phyloP scores from a whole-genome alignment of 1,140 invertebrate genomes.

The Ruditapes philippinarum region DNA sequence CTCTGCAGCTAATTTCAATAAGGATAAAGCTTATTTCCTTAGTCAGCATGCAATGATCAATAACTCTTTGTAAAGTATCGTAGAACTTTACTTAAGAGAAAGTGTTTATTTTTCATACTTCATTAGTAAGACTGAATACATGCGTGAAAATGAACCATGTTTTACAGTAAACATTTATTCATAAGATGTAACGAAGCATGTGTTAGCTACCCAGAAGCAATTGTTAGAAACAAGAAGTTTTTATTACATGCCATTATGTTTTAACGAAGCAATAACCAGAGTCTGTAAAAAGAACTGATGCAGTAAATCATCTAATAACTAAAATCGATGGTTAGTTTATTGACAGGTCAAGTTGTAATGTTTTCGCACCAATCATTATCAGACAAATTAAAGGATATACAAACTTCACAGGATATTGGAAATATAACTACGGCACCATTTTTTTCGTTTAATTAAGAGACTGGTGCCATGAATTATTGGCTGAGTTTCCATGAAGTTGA shows the following conservation, averaged over 20 bases:
- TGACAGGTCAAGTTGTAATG: background rate
- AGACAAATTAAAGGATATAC: conserved; percentile 1
- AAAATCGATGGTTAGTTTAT: background rate
- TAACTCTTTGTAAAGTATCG: too few relatives aligned
- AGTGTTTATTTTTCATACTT: background rate
- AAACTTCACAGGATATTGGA: background rate
- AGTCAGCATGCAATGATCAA: too few relatives aligned
- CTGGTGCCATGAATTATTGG: background rate
- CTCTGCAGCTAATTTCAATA: too few relatives aligned
- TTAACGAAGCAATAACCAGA: background rate
- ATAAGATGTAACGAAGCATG: background rate
- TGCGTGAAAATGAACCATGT: background rate
- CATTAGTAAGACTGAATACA: background rate
- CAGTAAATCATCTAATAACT: background rate
- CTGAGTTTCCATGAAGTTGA: background rate
- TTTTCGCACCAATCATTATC: background rate
- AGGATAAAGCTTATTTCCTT: too few relatives aligned
- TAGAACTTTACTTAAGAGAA: background rate
- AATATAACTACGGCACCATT: background rate
- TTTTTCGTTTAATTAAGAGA: background rate
- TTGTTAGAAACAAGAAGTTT: background rate
- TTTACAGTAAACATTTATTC: background rate
- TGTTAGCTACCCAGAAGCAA: background rate
- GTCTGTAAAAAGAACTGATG: background rate
- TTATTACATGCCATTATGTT: background rate